Base-by-base conservation (phyloP, 2,797 vertebrate species). In the Enteromius treurensis region DNA sequence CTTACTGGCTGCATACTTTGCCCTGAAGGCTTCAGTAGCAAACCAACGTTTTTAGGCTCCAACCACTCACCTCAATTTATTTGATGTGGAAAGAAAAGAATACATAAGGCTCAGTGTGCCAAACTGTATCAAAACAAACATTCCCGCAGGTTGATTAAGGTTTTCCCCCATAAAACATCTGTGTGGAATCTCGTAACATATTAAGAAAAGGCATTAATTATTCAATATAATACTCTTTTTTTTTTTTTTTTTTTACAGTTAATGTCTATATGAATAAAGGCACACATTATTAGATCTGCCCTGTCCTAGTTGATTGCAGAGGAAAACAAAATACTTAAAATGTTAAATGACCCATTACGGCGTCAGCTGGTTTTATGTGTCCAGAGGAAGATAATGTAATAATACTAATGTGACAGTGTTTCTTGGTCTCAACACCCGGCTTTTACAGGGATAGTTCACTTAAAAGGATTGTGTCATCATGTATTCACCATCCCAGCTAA, bases 311-410 rank as follows among this genome's bases (percentile, higher is more conserved):
- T 21, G 21, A 68, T 68, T 29, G n/a, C 14, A 23, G n/a, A 23
- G 15, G 53, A 37, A 82, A 53, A 40, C 1, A 4, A 53, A 53
- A 67, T 42, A 53, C 32, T 19, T 7, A 15, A 42, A 2, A 77
- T 55, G 73, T 58, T 68, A 68, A 76, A 82, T 77, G 71, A 82
- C 34, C 62, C 81, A 68, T 82, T 29, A 76, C 1, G 1, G 49
- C 10, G 64, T 64, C 32, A 65, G 17, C 9, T 53, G 70, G 40
- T 67, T 67, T 76, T 82, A 1, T 53, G 80, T 55, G 45, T 76
- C 45, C 32, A 37, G 45, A 32, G 60, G 11, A 32, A 65, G 32
- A 82, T 82, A 82, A 82, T 55, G 34, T 23, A 65, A 64, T 74
- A 73, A 73, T 58, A 53, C 51, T 58, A 58, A 32, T 14, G 42